Evolutionary conservation across 2,888 invertebrate species (phyloP), one percentile per base, ranked within the genome.

Genomic region (Microdon myrmicae): DNA sequence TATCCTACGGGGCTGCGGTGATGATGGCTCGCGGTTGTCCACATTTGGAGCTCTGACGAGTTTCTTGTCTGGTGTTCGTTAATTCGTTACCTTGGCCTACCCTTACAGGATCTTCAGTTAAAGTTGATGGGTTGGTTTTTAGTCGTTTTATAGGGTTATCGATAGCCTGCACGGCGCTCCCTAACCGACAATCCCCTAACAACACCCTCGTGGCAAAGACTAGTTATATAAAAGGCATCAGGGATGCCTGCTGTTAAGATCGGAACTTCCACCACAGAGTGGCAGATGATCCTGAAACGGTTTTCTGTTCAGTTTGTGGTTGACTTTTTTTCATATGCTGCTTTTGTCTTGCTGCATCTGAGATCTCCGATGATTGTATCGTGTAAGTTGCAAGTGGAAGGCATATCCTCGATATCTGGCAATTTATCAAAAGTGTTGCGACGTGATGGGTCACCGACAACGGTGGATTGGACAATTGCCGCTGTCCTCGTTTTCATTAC

Each of bases 11-110:
- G 39, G 48, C 31, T 14, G 17, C 47, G 5, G 16, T 22, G 14
- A 22, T 37, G 34, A 17, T 39, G 22, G 31, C 47, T 55, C 28
- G 41, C 26, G 35, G 37, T 47, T 41, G 41, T 59, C 10, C 25
- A 7, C 45, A n/a, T 60, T 64, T 64, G 64, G 64, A 58, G 64
- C 51, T 58, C 45, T n/a, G n/a, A 31, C 20, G 12, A 38, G 51
- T 45, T 51, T 49, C 39, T 34, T 58, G 64, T 64, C 64, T 64
- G 64, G 51, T 45, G 51, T 26, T 51, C 47, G 47, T 64, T 64
- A 58, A 64, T 47, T 47, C 37, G 22, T 43, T 53, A 64, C 64
- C 55, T 55, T 64, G 56, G 51, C 58, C 64, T 64, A 64, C 64
- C 64, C 51, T 58, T 47, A 58, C 64, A 64, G n/a, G n/a, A n/a